phyloP scores from a whole-genome alignment of 2,888 invertebrate species.

The Drosophila nr. perissopoda region DNA sequence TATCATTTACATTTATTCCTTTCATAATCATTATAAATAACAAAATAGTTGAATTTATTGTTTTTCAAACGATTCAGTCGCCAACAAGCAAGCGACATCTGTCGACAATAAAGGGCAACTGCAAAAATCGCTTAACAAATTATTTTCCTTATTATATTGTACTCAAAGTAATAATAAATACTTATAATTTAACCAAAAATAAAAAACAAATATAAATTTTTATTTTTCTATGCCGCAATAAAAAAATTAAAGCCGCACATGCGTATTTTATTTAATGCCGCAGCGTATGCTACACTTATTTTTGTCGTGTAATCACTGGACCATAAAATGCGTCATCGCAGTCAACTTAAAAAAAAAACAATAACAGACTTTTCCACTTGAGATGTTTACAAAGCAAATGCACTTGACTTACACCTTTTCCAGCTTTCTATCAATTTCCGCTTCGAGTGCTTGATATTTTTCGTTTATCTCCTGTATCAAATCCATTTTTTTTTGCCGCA shows the following conservation, averaged over 20 bases:
- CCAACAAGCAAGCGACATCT: conserved; percentile 17
- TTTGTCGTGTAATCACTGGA: neutral
- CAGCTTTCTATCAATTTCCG: conserved; percentile 82
- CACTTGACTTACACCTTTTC: conserved; percentile 79
- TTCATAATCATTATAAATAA: neutral
- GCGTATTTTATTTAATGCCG: neutral
- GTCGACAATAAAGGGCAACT: neutral
- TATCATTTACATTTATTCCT: neutral
- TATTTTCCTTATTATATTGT: neutral
- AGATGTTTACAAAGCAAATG: neutral
- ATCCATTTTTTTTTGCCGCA: conserved; percentile 68
- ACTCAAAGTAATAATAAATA: neutral
- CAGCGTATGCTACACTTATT: conserved; percentile 19
- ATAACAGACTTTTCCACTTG: neutral
- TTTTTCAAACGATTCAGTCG: conserved; percentile 1
- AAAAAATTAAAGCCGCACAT: neutral
- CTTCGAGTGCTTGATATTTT: conserved; percentile 82
- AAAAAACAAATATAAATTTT: neutral
- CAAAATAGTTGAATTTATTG: neutral
- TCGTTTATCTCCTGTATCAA: conserved; percentile 83
- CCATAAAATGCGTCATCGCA: neutral
- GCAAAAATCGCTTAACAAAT: neutral
- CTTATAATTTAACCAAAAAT: neutral
- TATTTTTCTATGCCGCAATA: neutral
- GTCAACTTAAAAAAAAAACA: neutral